These are phyloP conservation scores for Melanostoma scalare DNA, from an alignment of 2,888 invertebrate genomes.

Conservation along the genomic window DNA sequence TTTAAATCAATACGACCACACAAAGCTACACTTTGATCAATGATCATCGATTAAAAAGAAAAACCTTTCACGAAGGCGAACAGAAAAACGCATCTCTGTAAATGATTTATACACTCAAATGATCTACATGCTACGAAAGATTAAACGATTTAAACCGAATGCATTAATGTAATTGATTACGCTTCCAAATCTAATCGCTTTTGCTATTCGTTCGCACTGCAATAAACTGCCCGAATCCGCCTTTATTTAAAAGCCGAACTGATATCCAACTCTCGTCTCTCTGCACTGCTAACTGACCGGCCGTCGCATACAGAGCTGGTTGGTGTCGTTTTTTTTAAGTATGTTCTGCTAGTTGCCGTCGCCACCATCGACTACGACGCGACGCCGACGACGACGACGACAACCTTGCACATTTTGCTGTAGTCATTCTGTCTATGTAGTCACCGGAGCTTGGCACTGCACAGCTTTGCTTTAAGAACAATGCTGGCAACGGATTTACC, in stretches of 20 bases:
- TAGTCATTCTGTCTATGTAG: conserved; percentile 70
- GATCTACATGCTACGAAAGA: conserved; percentile 49
- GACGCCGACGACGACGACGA: conserved; percentile 3
- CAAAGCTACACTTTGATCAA: conserved; percentile 9
- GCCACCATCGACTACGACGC: not conserved
- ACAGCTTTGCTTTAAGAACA: conserved; percentile 42
- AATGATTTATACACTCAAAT: conserved; percentile 40
- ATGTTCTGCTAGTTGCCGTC: conserved; percentile 32
- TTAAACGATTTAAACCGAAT: conserved; percentile 57
- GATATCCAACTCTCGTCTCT: conserved; percentile 20
- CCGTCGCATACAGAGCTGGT: not conserved
- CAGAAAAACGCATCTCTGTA: conserved; percentile 24
- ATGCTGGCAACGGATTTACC: conserved; percentile 47
- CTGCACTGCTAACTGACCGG: not conserved
- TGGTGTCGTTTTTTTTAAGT: conserved; percentile 15
- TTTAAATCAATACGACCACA: conserved; percentile 22
- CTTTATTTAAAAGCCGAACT: conserved; percentile 41
- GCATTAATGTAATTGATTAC: conserved; percentile 67
- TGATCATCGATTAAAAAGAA: conserved; percentile 7
- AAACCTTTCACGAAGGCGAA: not conserved
- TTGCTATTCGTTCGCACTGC: conserved; percentile 60
- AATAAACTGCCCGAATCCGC: conserved; percentile 59
- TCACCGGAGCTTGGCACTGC: conserved; percentile 41
- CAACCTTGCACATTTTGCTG: conserved; percentile 64
- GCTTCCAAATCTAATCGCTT: conserved; percentile 59